A percentile compares a stretch with the other conserved stretches of the same genome.
Conservation (phyloP, 2,888 invertebrate species). For the Leucoptera coffeella region DNA sequence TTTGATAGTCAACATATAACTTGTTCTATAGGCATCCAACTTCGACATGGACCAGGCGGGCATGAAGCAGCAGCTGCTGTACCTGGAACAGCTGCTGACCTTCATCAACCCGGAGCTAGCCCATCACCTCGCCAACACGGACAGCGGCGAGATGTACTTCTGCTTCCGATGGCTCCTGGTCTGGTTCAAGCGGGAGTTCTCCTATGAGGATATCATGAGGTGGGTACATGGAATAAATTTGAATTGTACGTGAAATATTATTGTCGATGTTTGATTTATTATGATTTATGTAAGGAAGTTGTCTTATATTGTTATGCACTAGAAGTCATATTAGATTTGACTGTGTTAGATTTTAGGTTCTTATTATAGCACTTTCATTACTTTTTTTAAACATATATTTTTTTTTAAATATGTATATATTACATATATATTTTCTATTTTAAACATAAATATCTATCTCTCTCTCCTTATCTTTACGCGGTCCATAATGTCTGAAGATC, state of each 20-base stretch:
- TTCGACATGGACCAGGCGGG: conserved; percentile 96
- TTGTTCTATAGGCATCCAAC: conserved; percentile 80
- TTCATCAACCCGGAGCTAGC: conserved; percentile 82
- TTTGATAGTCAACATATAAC: no score
- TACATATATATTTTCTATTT: neutral
- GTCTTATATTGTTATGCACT: no score
- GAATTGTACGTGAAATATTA: no score
- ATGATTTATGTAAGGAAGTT: no score
- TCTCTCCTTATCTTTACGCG: neutral
- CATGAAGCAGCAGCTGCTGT: conserved; percentile 88
- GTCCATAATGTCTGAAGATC: no score
- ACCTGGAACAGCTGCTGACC: conserved; percentile 74
- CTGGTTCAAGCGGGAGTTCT: conserved; percentile 92
- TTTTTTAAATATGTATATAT: no score
- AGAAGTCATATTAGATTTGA: no score
- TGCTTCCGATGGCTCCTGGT: conserved; percentile 98
- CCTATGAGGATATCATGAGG: conserved; percentile 78
- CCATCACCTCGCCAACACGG: conserved; percentile 78
- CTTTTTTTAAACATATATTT: no score
- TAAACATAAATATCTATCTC: neutral
- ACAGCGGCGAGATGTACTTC: conserved; percentile 94
- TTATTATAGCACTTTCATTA: no score
- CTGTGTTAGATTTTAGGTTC: no score
- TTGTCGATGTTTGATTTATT: no score
- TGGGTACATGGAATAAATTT: no score